phyloP scores from a whole-genome alignment of 2,113 vertebrate species.

The Rafetus swinhoei region DNA sequence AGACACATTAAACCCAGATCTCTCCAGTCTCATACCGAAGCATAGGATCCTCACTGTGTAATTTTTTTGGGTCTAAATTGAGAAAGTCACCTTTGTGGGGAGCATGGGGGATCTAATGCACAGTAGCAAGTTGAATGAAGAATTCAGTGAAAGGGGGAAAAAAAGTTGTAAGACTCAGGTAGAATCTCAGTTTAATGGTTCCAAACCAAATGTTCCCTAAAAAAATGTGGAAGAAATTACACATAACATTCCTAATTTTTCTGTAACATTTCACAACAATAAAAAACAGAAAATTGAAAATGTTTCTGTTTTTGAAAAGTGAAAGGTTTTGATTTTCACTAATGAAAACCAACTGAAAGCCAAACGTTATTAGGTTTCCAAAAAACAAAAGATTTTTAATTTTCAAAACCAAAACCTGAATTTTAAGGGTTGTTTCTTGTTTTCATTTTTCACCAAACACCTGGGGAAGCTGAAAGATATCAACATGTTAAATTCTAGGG shows the following conservation, averaged over 20 bases:
- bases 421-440: background rate
- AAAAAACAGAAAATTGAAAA: background rate
- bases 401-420: background rate
- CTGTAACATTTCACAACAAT: background rate
- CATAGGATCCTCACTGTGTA: background rate
- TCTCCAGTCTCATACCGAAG: background rate
- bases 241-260: background rate
- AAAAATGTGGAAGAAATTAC: background rate
- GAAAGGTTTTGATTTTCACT: background rate
- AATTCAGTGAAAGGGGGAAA: background rate
- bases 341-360: background rate
- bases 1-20: background rate
- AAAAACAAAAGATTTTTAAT: background rate
- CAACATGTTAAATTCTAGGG: background rate
- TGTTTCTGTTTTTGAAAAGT: background rate
- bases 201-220: background rate
- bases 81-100: background rate
- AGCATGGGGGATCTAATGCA: rapidly evolving
- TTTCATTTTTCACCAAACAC: background rate
- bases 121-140: background rate
- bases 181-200: background rate
- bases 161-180: background rate
- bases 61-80: background rate
- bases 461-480: background rate
- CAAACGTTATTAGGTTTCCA: background rate